Conservation (phyloP, 2,888 invertebrate genomes). For the Eulithis prunata region DNA sequence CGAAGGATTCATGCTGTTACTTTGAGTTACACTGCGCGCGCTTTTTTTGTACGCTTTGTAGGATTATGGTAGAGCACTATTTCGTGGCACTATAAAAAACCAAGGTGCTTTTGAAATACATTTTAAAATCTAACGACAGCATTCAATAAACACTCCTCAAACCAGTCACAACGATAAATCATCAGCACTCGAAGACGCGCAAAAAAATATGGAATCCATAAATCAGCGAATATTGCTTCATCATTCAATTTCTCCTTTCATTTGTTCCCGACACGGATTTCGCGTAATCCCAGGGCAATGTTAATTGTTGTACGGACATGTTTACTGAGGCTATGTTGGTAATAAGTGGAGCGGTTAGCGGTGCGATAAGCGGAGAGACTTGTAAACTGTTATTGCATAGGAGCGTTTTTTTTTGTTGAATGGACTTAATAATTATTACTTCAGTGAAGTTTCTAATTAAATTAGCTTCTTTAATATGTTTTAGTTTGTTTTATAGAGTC, state of each 20-base stretch:
- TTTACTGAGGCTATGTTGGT: conserved; percentile 27
- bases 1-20: too few relatives aligned
- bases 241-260: conserved; percentile 66
- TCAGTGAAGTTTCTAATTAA: too few relatives aligned
- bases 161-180: conserved; percentile 2
- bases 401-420: too few relatives aligned
- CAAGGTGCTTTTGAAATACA: too few relatives aligned
- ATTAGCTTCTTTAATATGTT: too few relatives aligned
- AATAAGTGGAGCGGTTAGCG: conserved; percentile 18
- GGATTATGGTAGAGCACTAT: too few relatives aligned
- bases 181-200: background rate
- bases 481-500: too few relatives aligned
- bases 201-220: conserved; percentile 48
- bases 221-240: conserved; percentile 57
- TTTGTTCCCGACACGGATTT: conserved; percentile 51
- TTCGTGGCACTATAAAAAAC: too few relatives aligned
- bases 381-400: background rate
- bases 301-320: conserved; percentile 51
- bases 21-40: too few relatives aligned
- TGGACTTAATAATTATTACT: too few relatives aligned
- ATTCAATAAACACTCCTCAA: background rate
- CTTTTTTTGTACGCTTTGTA: too few relatives aligned
- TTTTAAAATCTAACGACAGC: too few relatives aligned
- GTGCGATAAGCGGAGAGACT: background rate
- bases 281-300: conserved; percentile 37